Percentiles rank a stretch among this genome's conserved stretches.
Evolutionary conservation across 1,140 invertebrate genomes (phyloP).

Genomic region (Diplogasteroides magnus): DNA sequence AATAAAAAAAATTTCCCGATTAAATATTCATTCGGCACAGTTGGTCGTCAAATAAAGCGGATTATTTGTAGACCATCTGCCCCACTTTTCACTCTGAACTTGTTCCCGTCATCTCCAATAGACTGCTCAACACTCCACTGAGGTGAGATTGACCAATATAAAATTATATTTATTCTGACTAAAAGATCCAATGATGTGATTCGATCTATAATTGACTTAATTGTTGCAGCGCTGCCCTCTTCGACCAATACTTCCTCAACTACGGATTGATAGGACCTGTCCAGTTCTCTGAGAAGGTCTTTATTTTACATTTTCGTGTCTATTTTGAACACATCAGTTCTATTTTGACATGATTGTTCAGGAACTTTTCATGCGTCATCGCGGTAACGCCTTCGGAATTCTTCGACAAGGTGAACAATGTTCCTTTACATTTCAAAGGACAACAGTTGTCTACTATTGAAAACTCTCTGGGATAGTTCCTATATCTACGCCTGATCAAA

Average conservation of each 20-base stretch:
- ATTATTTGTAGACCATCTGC: slow-evolving; percentile 45
- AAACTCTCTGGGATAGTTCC: too few relatives aligned
- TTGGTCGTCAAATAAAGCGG: background rate
- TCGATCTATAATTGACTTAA: background rate
- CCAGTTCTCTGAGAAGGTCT: slow-evolving; percentile 2
- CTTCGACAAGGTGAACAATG: slow-evolving; percentile 40
- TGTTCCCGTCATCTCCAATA: slow-evolving; percentile 48
- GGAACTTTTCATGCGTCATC: slow-evolving; percentile 27
- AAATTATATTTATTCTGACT: background rate
- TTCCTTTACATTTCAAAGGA: too few relatives aligned
- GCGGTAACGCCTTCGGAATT: slow-evolving; percentile 54
- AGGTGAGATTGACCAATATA: background rate
- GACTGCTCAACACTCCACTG: slow-evolving; percentile 50
- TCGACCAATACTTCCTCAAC: slow-evolving; percentile 53
- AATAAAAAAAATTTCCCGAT: too few relatives aligned
- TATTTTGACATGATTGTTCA: slow-evolving; percentile 33
- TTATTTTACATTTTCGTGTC: too few relatives aligned
- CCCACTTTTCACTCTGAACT: slow-evolving; percentile 48
- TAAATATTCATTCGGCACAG: too few relatives aligned
- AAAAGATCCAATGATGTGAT: background rate
- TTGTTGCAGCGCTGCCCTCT: slow-evolving; percentile 42
- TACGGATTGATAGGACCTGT: slow-evolving; percentile 50
- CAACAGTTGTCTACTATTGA: too few relatives aligned
- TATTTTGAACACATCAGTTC: too few relatives aligned
- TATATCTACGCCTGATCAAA: too few relatives aligned